Evolutionary conservation across 2,888 invertebrate genomes (phyloP).

Genomic region (Tribolium freemani): DNA sequence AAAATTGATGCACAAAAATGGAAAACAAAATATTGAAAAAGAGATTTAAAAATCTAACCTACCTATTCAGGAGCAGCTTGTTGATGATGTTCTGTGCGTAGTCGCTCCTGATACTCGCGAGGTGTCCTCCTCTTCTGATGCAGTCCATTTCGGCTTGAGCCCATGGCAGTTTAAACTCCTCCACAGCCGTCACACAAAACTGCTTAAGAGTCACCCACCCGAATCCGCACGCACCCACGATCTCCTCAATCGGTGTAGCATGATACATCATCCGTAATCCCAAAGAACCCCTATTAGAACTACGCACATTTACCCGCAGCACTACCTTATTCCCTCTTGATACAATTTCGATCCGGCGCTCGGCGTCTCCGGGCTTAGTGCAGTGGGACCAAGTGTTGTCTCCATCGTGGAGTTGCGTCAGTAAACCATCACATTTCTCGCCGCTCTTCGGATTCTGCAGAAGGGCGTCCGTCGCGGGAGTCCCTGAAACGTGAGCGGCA

Average conservation of each 20-base stretch:
- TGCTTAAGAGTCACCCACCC: conserved; percentile 79
- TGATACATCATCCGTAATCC: conserved; percentile 74
- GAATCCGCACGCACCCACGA: conserved; percentile 78
- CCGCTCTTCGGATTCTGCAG: conserved; percentile 56
- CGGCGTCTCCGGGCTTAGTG: conserved; percentile 72
- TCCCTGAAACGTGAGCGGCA: conserved; percentile 38
- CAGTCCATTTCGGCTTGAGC: conserved; percentile 79
- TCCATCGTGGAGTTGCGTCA: conserved; percentile 73
- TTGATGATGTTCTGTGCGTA: conserved; percentile 76
- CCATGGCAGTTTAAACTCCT: conserved; percentile 75
- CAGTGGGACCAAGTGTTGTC: conserved; percentile 74
- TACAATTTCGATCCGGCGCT: conserved; percentile 73
- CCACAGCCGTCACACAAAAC: conserved; percentile 76
- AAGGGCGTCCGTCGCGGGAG: conserved; percentile 50
- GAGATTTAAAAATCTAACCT: conserved; percentile 51
- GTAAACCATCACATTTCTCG: conserved; percentile 72
- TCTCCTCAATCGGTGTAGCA: conserved; percentile 74
- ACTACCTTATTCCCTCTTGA: conserved; percentile 73
- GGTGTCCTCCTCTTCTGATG: conserved; percentile 75
- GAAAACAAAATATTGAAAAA: too few relatives aligned
- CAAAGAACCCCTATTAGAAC: conserved; percentile 49
- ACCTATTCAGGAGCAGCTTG: conserved; percentile 77
- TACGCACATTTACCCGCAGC: conserved; percentile 64
- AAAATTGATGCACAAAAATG: too few relatives aligned
- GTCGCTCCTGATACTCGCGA: conserved; percentile 77